Evolutionary conservation across 1,140 invertebrate genomes (phyloP).

Genomic region (Frieseomelitta varia): DNA sequence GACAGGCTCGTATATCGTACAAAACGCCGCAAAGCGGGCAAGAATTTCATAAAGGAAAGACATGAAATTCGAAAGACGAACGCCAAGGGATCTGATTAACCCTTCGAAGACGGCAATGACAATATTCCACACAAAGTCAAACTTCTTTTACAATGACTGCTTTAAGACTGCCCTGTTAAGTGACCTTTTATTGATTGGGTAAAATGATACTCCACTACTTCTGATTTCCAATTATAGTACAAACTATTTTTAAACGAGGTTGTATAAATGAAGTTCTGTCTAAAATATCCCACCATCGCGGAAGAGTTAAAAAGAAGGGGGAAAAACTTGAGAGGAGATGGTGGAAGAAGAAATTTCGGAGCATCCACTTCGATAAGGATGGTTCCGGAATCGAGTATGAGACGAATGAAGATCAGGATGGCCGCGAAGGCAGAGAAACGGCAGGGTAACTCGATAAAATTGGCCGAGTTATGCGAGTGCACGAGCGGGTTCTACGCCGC

Average conservation of each 20-base stretch:
- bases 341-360: not conserved
- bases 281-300: no score
- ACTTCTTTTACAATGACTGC: no score
- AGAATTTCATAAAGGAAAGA: not conserved
- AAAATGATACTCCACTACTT: no score
- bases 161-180: no score
- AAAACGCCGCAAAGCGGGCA: not conserved
- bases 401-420: constrained; percentile 53
- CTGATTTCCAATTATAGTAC: no score
- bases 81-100: not conserved
- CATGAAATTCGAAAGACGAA: not conserved
- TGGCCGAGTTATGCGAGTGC: constrained; percentile 61
- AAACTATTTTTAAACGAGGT: no score
- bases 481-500: constrained; percentile 28
- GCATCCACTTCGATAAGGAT: constrained; percentile 14
- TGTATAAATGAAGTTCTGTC: no score
- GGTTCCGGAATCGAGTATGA: constrained; percentile 9
- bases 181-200: no score
- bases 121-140: no score
- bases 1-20: not conserved
- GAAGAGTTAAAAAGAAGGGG: not conserved
- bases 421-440: constrained; percentile 50
- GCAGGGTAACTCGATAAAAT: constrained; percentile 66
- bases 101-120: no score
- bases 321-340: no score